Base-by-base conservation (phyloP, 53 echinoderm and acorn worm species). In the Henricia sp. region DNA sequence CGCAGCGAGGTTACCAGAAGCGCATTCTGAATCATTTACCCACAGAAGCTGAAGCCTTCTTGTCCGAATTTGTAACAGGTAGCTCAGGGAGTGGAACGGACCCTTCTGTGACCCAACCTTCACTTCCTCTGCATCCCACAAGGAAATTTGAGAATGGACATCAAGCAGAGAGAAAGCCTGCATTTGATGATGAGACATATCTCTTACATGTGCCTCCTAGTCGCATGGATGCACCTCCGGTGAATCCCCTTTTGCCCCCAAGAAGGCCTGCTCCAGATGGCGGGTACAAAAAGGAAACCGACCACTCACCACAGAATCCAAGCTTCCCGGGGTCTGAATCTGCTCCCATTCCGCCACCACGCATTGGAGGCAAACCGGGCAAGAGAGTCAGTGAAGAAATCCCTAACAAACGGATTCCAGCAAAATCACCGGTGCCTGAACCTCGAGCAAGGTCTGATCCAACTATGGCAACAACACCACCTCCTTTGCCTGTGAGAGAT, bases 1-100 rank as follows among this genome's bases (percentile, higher is more conserved):
- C 85, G 0, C 92, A 95, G 71, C 87, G 85, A 21, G 95, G 95
- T 11, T 92, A 95, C 65, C 90, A 92, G 88, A 95, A 95, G 71
- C 56, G 95, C 37, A 92, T 95, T 32, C 57, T 95, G 35, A 82
- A 72, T 59, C 85, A 85, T 42, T 62, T 95, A 76, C 87, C 94
- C 2, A 71, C 70, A 11, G 83, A 94, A 40, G 86, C 86, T 2
- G 72, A 85, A 23, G 65, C 83, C 32, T 63, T 82, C 50, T 51
- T 87, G 68, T 77, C 77, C 34, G 89, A 91, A 59, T 77, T 89
- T 72, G 52, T 16, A n/a, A 25, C 52, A 34, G 26, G 55, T 19
- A 52, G 57, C 69, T 19, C 37, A 33, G 28, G 42, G 20, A 32
- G 44, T 8, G 56, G 83, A 74, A 35, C 77, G 56, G 35, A 54